Evolutionary conservation across 2,888 invertebrate species (phyloP), one percentile per base, ranked within the genome.

Genomic region (Troides oblongomaculatus): DNA sequence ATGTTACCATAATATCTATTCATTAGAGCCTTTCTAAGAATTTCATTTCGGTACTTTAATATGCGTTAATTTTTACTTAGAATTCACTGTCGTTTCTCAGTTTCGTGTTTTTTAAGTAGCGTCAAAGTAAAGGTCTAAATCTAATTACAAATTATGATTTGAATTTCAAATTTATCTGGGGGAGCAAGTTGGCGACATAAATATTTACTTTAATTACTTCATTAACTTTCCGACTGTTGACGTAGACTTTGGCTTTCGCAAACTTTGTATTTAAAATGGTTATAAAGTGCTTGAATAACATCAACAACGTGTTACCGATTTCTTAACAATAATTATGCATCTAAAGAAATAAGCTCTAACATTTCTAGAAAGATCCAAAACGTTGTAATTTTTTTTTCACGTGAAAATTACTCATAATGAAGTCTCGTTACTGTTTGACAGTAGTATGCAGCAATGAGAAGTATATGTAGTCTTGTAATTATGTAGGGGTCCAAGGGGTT

Each of bases 171-270:
- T 70, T 69, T 66, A 70, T 66, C 66, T 53, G 50, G 57, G 39
- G 62, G 58, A 62, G 25, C 62, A 70, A 70, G 69, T 70, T 70
- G n/a, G 69, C 50, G 66, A 62, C 69, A 70, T 70, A 70, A 70
- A 70, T 70, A 70, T 70, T 70, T 70, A 66, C 69, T 66, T 70
- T 66, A 66, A 66, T 70, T 70, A 62, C 66, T 70, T 70, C 62
- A 66, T 62, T 62, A 70, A 70, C 66, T 70, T 66, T 58, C 62
- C 50, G 66, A 70, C 66, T 70, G 69, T 70, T 66, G 62, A 70
- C 59, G 69, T 58, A 50, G 65, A 65, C 62, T 62, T 57, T 59
- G 65, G 66, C 58, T 23, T 5, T 46, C 7, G 7, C n/a, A 62
- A 65, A 62, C 58, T 62, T 69, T 23, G 30, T 64, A 69, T 69